These are phyloP conservation scores for Bombus confusus DNA, from an alignment of 1,140 invertebrate genomes.

Conservation along the genomic window DNA sequence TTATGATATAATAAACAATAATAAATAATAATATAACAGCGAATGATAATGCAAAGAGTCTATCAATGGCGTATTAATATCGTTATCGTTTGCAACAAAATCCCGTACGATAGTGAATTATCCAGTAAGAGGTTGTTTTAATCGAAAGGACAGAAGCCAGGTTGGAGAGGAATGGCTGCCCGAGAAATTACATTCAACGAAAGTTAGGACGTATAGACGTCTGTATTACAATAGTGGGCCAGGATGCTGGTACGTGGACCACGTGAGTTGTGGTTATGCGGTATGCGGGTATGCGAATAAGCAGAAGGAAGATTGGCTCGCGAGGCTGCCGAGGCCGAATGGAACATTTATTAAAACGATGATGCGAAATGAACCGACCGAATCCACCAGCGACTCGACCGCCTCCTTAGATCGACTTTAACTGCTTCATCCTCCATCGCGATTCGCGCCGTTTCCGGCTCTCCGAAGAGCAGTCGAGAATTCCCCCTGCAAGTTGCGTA, in stretches of 20 bases:
- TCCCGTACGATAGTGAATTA: too few relatives aligned
- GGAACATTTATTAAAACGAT: conserved; percentile 39
- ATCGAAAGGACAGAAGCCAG: too few relatives aligned
- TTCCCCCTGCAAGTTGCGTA: not conserved
- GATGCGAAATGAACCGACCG: conserved; percentile 39
- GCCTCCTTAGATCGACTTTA: not conserved
- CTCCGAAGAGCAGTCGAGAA: not conserved
- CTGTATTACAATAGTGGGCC: conserved; percentile 8
- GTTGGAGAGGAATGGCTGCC: too few relatives aligned
- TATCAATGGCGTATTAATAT: too few relatives aligned
- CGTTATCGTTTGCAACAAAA: too few relatives aligned
- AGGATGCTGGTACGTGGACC: conserved; percentile 31
- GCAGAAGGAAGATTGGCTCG: conserved; percentile 28
- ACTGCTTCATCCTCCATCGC: not conserved
- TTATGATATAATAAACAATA: too few relatives aligned
- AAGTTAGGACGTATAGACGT: conserved; percentile 23
- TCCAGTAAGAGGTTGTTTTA: too few relatives aligned
- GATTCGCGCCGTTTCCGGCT: not conserved
- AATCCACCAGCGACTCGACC: not conserved
- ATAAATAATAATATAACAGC: too few relatives aligned
- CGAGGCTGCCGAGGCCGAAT: conserved; percentile 13
- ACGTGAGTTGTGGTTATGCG: conserved; percentile 47
- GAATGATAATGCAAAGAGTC: too few relatives aligned
- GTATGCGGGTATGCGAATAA: conserved; percentile 47
- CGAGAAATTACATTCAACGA: not conserved